Evolutionary conservation across 2,888 invertebrate species (phyloP), one percentile per base, ranked within the genome.

Genomic region (Zygothrica quintamaculata): DNA sequence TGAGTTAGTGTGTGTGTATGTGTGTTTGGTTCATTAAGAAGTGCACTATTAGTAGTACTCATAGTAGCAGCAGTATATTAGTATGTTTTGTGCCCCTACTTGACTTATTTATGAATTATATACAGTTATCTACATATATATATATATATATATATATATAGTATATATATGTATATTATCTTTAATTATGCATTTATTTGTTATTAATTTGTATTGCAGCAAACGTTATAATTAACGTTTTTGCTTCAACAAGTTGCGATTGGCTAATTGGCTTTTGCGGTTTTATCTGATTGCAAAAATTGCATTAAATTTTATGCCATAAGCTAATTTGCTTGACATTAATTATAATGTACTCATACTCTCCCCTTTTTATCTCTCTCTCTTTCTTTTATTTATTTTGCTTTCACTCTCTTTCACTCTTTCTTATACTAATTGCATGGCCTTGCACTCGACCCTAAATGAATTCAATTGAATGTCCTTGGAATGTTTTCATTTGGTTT

Each of bases 131-230:
- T 40, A 37, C 15, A 37, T 13, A 37, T 26, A n/a, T n/a, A n/a
- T n/a, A n/a, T n/a, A n/a, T n/a, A n/a, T n/a, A n/a, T n/a, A n/a
- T n/a, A n/a, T n/a, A n/a, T n/a, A n/a, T n/a, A n/a, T n/a, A n/a
- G n/a, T n/a, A n/a, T n/a, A n/a, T n/a, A n/a, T n/a, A n/a, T n/a
- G n/a, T n/a, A n/a, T 37, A 37, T 55, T 65, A 65, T 65, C 70
- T 57, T 48, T 65, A 70, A 76, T 70, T 82, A 76, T 60, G 67
- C 73, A 78, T 79, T 76, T 82, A 51, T 75, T 64, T 78, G 76
- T 44, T 31, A 13, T 48, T 37, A 15, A 62, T 59, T 61, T 62
- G n/a, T 58, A 29, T 47, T 29, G 29, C n/a, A 3, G 7, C 1
- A 1, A 15, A 9, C n/a, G 6, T 36, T 36, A 13, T 36, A 9